Base-by-base conservation (phyloP, 2,888 invertebrate species). In the Danaus chrysippus region DNA sequence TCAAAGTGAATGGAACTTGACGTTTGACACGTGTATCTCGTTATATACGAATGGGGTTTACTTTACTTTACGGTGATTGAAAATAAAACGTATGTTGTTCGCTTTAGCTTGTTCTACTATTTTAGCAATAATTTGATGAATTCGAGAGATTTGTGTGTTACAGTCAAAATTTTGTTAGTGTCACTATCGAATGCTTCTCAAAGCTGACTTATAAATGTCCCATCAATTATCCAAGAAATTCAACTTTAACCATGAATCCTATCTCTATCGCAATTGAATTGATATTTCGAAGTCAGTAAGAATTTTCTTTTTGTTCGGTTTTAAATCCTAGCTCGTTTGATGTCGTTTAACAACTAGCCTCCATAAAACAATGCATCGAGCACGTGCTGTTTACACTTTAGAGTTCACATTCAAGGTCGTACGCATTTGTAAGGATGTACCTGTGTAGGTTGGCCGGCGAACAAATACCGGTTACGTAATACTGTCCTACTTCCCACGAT, bases 381-480 rank as follows among this genome's bases (percentile, higher is more conserved):
- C 90, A 86, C 88, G 87, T 88, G 90, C 84, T 83, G 86, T 84
- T 87, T 87, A 89, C 88, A 88, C 86, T 89, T 87, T 85, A 83
- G 87, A 88, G 90, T 89, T 89, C 87, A 87, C 86, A 87, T 85
- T 83, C 86, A 91, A 91, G 90, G 90, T 86, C 89, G 86, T 86
- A 87, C 88, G 90, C 87, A 88, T 91, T 89, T 88, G 90, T 88
- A 88, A 91, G 89, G 90, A 91, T 90, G 89, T 88, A 82, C 84
- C 83, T 78, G 85, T 84, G 86, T 88, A 84, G 87, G 89, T 79
- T 83, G 87, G 80, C 78, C 86, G 81, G 80, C 78, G 82, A 86
- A 87, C 86, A 87, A 89, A 88, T 87, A 88, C 86, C 86, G 87
- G 84, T 90, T 88, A 88, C 84, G 76, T 87, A 87, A 89, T 82